phyloP scores from a whole-genome alignment of 2,888 invertebrate species.

The Ormyrus rosae region DNA sequence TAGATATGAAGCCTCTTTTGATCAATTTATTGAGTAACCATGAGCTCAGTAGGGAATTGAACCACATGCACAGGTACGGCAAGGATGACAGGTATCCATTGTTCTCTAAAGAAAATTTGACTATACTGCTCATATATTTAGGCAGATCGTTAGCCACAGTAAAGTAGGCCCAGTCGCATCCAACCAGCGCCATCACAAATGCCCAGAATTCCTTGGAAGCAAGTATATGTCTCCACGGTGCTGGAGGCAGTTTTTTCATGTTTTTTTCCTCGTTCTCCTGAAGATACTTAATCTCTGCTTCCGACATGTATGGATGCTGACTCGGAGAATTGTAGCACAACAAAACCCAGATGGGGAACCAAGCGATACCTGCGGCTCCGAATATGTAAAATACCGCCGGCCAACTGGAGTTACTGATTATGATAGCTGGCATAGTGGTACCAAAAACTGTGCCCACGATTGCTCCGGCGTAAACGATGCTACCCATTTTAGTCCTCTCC shows the following conservation, averaged over 20 bases:
- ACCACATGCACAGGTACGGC: slow-evolving; percentile 67
- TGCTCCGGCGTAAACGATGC: slow-evolving; percentile 42
- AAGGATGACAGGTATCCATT: slow-evolving; percentile 70
- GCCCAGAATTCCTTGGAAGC: slow-evolving; percentile 83
- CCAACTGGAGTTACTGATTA: slow-evolving; percentile 81
- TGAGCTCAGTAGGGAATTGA: slow-evolving; percentile 25
- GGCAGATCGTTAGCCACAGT: slow-evolving; percentile 63
- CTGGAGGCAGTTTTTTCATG: slow-evolving; percentile 46
- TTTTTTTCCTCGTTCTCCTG: slow-evolving; percentile 58
- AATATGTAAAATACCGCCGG: slow-evolving; percentile 87
- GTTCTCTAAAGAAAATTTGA: slow-evolving; percentile 70
- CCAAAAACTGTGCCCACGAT: slow-evolving; percentile 76
- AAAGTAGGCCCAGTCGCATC: slow-evolving; percentile 58
- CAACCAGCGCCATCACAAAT: slow-evolving; percentile 78
- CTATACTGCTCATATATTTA: slow-evolving; percentile 67
- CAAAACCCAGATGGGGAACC: slow-evolving; percentile 82
- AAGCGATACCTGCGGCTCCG: slow-evolving; percentile 83
- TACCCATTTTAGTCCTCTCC: slow-evolving; percentile 66
- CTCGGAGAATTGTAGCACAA: slow-evolving; percentile 66
- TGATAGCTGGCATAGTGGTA: slow-evolving; percentile 81
- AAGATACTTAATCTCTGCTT: slow-evolving; percentile 63
- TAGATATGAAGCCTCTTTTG: slow-evolving; percentile 2
- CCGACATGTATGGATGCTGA: slow-evolving; percentile 67
- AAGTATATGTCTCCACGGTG: slow-evolving; percentile 55
- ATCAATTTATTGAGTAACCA: slow-evolving; percentile 37